phyloP scores from a whole-genome alignment of 2,113 vertebrate genomes.

The Silurus meridionalis region DNA sequence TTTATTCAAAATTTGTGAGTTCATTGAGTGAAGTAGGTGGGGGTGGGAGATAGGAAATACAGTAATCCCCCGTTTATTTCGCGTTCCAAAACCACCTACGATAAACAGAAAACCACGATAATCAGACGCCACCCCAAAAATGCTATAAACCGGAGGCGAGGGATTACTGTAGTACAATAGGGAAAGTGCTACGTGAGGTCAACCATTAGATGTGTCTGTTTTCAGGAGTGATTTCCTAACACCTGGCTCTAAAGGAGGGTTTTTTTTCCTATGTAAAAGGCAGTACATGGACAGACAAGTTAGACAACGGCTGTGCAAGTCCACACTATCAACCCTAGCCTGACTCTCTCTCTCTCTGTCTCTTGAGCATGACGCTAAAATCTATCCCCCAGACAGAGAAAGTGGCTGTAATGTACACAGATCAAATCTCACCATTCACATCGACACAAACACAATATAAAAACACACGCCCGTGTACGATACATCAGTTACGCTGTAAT shows the following conservation, averaged over 20 bases:
- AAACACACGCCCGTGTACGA: constrained; percentile 51
- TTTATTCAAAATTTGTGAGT: neutral
- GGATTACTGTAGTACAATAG: neutral
- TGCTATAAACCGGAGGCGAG: no score
- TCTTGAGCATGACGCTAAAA: constrained; percentile 41
- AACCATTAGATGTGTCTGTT: neutral
- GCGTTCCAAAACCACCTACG: no score
- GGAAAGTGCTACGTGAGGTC: neutral
- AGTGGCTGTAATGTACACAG: constrained; percentile 48
- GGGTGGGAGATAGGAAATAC: neutral
- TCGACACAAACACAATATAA: constrained; percentile 53
- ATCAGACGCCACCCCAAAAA: no score
- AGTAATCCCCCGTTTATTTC: no score
- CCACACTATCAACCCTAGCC: neutral
- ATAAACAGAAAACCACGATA: no score
- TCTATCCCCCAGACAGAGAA: constrained; percentile 54
- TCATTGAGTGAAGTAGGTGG: neutral
- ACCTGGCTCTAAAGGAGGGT: neutral
- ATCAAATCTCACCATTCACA: constrained; percentile 42
- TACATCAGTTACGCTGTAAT: constrained; percentile 60
- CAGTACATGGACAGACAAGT: neutral
- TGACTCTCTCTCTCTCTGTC: constrained; percentile 30
- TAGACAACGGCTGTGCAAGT: neutral
- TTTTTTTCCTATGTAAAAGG: neutral
- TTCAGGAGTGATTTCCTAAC: neutral